Evolutionary conservation across 2,888 invertebrate genomes (phyloP), one percentile per base, ranked within the genome.

Genomic region (Eilema caniola): DNA sequence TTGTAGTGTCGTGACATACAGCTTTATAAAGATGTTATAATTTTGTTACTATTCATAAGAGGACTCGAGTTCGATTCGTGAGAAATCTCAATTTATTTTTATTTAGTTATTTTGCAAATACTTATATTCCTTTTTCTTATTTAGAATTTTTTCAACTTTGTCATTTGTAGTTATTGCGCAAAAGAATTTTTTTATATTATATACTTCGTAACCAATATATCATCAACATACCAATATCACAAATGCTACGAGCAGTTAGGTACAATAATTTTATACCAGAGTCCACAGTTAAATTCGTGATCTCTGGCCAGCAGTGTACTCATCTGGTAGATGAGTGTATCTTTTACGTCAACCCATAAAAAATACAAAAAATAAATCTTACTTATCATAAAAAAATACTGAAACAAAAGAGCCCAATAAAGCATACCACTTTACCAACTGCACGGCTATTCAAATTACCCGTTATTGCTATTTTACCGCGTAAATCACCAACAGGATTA

Each of bases 401-500:
- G 56, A 63, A 59, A 31, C 28, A 41, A 69, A 69, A 31, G 23
- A 61, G 24, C 14, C 66, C 62, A 73, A 76, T 76, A 79, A 79
- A 73, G 60, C 66, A 65, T 31, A 56, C 64, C 64, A 73, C 75
- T 71, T 41, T 37, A 68, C 61, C 60, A 64, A 74, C 69, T 73
- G 73, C 71, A 72, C 71, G 75, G 79, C 72, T 79, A 79, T 79
- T 78, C 80, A 86, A 86, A 84, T 85, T 78, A 83, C 76, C 80
- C 77, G 69, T 82, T 83, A 85, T 82, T 79, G 82, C 78, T 62
- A 66, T 76, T 76, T 73, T 73, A 63, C 71, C n/a, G 69, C 73
- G 80, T 86, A 88, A 85, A 86, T 88, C 86, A 86, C 72, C 62
- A 14, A 63, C 68, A 25, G 76, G 74, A 81, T 79, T 78, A 83